Evolutionary conservation across 2,797 vertebrate genomes (phyloP).

Genomic region (Takifugu rubripes): DNA sequence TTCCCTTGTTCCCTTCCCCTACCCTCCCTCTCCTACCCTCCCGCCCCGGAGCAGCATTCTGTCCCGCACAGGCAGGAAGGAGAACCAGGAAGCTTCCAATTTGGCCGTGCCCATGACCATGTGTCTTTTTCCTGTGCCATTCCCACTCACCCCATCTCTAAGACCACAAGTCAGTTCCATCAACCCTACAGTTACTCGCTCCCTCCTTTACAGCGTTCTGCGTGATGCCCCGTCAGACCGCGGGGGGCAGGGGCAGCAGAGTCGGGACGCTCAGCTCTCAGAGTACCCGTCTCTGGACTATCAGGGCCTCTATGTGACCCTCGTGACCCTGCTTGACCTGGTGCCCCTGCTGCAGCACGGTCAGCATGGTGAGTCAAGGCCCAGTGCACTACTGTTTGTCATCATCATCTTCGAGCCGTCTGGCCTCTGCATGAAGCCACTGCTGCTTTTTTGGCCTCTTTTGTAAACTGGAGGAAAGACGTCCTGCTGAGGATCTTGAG

Average conservation of each 20-base stretch:
- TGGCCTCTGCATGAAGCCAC: slow-evolving; percentile 75
- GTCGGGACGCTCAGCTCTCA: slow-evolving; percentile 99
- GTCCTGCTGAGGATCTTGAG: slow-evolving; percentile 73
- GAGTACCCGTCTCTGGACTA: slow-evolving; percentile 99
- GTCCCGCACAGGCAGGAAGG: slow-evolving; percentile 99
- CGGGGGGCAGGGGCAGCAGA: slow-evolving; percentile 93
- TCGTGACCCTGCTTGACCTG: slow-evolving; percentile 99
- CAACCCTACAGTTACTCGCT: slow-evolving; percentile 99
- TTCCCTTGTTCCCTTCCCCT: slow-evolving; percentile 86
- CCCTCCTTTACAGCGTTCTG: slow-evolving; percentile 99
- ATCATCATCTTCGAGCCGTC: slow-evolving; percentile 70
- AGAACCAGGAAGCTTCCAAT: slow-evolving; percentile 99
- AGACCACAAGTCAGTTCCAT: slow-evolving; percentile 99
- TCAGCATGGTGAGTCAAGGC: slow-evolving; percentile 95
- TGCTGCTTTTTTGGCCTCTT: slow-evolving; percentile 73
- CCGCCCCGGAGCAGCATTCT: slow-evolving; percentile 99
- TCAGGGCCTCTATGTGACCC: slow-evolving; percentile 99
- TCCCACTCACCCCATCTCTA: slow-evolving; percentile 99
- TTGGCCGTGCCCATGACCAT: slow-evolving; percentile 99
- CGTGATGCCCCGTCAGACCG: slow-evolving; percentile 99
- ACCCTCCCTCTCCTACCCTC: slow-evolving; percentile 87
- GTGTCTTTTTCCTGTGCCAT: slow-evolving; percentile 99
- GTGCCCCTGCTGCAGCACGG: slow-evolving; percentile 99
- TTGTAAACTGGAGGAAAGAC: slow-evolving; percentile 69
- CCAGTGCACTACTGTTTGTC: slow-evolving; percentile 76